Evolutionary conservation across 2,888 invertebrate genomes (phyloP).

Genomic region (Chrysolina haemoptera): DNA sequence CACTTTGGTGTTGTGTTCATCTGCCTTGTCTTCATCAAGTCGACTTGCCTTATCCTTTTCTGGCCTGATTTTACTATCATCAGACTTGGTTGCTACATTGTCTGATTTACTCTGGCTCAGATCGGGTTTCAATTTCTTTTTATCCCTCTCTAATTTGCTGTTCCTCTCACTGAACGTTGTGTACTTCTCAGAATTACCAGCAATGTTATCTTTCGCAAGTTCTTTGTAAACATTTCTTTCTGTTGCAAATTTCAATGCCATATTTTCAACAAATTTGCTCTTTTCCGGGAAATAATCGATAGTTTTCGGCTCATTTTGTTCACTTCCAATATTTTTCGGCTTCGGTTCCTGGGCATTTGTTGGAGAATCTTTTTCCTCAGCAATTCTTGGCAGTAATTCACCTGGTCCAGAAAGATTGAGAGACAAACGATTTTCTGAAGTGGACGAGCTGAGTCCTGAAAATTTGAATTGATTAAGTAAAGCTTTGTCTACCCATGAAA

Average conservation of each 20-base stretch:
- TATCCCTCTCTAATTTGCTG: background rate
- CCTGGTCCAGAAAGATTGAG: conserved; percentile 71
- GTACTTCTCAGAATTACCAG: background rate
- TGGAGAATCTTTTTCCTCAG: conserved; percentile 89
- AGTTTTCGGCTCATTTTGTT: conserved; percentile 13
- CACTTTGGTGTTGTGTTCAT: background rate
- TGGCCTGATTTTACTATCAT: background rate
- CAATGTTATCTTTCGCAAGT: background rate
- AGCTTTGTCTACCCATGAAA: background rate
- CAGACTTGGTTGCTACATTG: background rate
- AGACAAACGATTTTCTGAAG: conserved; percentile 66
- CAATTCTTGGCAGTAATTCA: conserved; percentile 84
- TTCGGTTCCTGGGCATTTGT: conserved; percentile 71
- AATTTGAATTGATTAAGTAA: background rate
- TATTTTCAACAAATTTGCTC: background rate
- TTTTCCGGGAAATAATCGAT: background rate
- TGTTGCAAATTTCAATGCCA: background rate
- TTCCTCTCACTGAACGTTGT: no score
- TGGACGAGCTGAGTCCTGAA: conserved; percentile 48
- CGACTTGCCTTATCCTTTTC: conserved; percentile 4
- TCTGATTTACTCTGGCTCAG: background rate
- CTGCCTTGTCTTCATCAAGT: background rate
- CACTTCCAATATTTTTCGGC: conserved; percentile 46
- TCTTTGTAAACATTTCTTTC: background rate
- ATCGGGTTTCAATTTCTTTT: background rate